phyloP scores from a whole-genome alignment of 2,888 invertebrate genomes.

The Meloe dianella region DNA sequence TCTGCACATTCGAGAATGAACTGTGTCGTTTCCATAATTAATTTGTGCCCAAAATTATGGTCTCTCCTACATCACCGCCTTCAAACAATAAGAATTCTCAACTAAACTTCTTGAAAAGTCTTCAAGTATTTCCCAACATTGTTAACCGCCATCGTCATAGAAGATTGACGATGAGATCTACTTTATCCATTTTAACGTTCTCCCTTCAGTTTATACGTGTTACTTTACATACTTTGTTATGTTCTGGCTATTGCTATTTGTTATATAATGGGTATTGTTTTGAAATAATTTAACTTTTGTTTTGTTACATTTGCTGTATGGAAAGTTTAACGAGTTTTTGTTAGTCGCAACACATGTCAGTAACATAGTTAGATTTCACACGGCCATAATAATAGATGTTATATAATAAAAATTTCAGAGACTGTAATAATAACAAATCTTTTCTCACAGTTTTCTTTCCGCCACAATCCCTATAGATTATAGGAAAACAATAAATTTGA shows the following conservation, averaged over 20 bases:
- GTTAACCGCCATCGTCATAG: constrained; percentile 36
- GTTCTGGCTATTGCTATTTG: constrained; percentile 27
- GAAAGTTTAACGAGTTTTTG: constrained; percentile 24
- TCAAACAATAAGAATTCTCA: constrained; percentile 51
- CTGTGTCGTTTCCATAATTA: constrained; percentile 55
- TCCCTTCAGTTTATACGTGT: constrained; percentile 21
- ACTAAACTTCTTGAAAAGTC: constrained; percentile 49
- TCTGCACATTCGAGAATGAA: constrained; percentile 52
- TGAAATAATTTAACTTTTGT: constrained; percentile 32
- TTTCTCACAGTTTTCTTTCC: background rate
- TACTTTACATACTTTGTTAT: constrained; percentile 40
- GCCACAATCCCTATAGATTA: background rate
- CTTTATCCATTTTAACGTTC: constrained; percentile 39
- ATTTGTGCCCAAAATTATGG: constrained; percentile 52
- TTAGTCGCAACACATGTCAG: constrained; percentile 20
- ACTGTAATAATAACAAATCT: constrained; percentile 8
- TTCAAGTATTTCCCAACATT: constrained; percentile 48
- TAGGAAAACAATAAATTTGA: background rate
- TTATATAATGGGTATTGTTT: constrained; percentile 32
- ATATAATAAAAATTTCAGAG: constrained; percentile 5
- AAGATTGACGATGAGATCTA: constrained; percentile 47
- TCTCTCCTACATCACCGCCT: constrained; percentile 37
- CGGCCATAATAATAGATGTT: background rate
- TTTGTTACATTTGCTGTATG: constrained; percentile 13
- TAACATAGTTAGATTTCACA: background rate